phyloP scores from a whole-genome alignment of 2,797 vertebrate genomes.

The Acanthiza pusilla region DNA sequence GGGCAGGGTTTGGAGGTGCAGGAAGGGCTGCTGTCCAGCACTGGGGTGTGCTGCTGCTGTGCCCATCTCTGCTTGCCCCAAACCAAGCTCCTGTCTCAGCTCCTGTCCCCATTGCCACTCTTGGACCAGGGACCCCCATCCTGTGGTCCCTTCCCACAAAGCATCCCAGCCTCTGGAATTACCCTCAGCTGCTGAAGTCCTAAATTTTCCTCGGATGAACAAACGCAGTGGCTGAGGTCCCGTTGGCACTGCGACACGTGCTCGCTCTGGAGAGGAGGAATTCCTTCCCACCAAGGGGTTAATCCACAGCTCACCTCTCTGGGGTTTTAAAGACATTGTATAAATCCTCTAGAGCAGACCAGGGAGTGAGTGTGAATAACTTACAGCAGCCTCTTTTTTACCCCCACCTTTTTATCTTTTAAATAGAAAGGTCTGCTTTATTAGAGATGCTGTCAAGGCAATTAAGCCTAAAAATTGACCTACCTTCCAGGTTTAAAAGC shows the following conservation, averaged over 20 bases:
- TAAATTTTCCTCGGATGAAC: not conserved
- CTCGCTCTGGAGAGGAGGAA: not conserved
- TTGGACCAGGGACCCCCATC: not conserved
- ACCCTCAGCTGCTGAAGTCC: not conserved
- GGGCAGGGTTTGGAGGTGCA: not conserved
- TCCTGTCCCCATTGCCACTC: not conserved
- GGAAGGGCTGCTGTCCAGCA: not conserved
- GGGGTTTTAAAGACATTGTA: not conserved
- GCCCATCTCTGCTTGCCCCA: not conserved
- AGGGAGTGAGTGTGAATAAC: not conserved
- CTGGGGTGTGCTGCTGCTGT: not conserved
- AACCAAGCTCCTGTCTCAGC: not conserved
- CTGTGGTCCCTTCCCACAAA: rapidly evolving
- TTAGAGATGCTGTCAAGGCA: not conserved
- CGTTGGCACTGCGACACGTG: rapidly evolving
- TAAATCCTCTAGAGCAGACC: not conserved
- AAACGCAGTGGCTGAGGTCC: not conserved
- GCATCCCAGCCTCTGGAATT: not conserved
- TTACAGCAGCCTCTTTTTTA: not conserved
- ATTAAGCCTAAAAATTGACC: conserved; percentile 39
- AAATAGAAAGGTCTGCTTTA: not conserved
- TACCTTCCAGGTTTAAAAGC: conserved; percentile 21
- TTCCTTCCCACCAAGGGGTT: not conserved
- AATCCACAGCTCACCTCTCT: not conserved
- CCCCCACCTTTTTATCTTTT: not conserved